Percentiles rank a stretch among this genome's conserved stretches.
Conservation (phyloP, 2,888 invertebrate genomes). For the Erebia epiphron region DNA sequence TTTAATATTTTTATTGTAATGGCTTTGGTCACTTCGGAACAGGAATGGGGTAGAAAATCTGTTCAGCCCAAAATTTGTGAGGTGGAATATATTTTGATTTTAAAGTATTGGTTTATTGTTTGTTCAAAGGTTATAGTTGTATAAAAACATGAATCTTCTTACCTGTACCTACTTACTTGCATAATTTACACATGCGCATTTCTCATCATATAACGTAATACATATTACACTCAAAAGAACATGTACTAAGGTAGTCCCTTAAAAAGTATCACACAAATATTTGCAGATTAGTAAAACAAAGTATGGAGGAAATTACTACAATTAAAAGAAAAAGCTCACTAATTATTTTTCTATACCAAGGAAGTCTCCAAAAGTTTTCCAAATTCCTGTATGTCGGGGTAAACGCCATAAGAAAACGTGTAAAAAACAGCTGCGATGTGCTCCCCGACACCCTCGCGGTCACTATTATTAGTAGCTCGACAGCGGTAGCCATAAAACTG, state of each 20-base stretch:
- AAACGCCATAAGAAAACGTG: slow-evolving; percentile 70
- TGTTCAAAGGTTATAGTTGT: no score
- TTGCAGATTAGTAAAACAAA: no score
- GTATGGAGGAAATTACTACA: background rate
- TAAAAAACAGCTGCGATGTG: slow-evolving; percentile 85
- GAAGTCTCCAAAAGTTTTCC: slow-evolving; percentile 45
- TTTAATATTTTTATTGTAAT: slow-evolving; percentile 87
- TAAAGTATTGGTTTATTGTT: no score
- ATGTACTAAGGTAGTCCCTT: no score
- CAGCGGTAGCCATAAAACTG: slow-evolving; percentile 64
- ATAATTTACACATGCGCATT: no score
- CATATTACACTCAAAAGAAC: no score
- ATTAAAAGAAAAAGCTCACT: background rate
- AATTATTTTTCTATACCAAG: background rate
- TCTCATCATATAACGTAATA: no score
- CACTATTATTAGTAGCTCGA: slow-evolving; percentile 68
- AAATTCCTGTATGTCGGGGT: slow-evolving; percentile 56
- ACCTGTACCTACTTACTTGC: no score
- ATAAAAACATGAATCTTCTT: no score
- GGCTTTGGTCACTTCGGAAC: slow-evolving; percentile 57
- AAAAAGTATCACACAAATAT: no score
- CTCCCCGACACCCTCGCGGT: slow-evolving; percentile 70
- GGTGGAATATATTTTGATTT: no score
- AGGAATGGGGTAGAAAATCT: slow-evolving; percentile 35
- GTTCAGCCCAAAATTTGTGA: background rate